Conservation (phyloP, 2,797 vertebrate species). For the Merluccius polli region DNA sequence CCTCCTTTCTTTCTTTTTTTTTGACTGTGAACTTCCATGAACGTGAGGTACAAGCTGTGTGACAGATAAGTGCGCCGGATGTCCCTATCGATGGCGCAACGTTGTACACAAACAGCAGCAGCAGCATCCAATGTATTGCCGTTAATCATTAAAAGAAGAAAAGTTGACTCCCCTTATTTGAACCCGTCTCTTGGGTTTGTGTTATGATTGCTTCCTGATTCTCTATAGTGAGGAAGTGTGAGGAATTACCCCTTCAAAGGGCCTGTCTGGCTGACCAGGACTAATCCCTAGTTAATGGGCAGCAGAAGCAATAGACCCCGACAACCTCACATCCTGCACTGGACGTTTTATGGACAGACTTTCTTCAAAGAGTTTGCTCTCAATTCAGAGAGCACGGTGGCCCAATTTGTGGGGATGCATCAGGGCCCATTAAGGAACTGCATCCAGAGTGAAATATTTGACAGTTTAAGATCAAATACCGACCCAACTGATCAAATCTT, state of each 20-base stretch:
- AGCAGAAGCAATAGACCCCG: constrained; percentile 62
- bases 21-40: not conserved
- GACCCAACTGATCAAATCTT: not conserved
- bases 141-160: not conserved
- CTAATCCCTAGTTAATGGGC: constrained; percentile 74
- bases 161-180: constrained; percentile 10
- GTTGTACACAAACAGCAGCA: not conserved
- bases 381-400: constrained; percentile 29
- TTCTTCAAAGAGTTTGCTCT: constrained; percentile 45
- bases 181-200: constrained; percentile 54
- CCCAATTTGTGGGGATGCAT: constrained; percentile 21
- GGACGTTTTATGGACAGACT: constrained; percentile 43
- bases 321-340: constrained; percentile 55
- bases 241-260: constrained; percentile 68
- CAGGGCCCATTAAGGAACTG: not conserved
- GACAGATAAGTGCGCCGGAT: constrained; percentile 1
- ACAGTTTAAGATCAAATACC: not conserved
- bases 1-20: not conserved
- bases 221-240: constrained; percentile 64
- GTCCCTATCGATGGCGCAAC: constrained; percentile 42
- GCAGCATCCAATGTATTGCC: not conserved
- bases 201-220: constrained; percentile 69
- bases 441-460: not conserved
- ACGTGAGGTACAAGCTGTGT: not conserved
- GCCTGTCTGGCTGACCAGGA: constrained; percentile 62